Conservation (phyloP, 2,888 invertebrate genomes). For the Drosophila meridiana region DNA sequence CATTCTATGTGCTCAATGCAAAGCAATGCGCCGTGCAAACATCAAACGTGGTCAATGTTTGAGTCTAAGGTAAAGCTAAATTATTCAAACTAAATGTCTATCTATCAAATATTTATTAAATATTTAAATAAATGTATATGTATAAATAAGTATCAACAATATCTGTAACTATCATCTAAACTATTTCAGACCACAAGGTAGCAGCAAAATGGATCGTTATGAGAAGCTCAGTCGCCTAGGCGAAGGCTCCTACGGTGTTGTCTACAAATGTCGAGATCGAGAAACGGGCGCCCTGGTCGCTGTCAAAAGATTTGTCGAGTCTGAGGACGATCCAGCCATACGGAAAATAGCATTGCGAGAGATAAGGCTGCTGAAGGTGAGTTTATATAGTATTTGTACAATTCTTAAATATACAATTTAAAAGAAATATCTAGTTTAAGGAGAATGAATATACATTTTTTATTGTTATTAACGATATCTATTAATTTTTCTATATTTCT, state of each 20-base stretch:
- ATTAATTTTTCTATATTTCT: too few relatives aligned
- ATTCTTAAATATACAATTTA: too few relatives aligned
- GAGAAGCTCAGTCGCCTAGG: conserved; percentile 97
- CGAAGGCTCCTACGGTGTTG: conserved; percentile 90
- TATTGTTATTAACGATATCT: too few relatives aligned
- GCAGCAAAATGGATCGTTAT: conserved; percentile 96
- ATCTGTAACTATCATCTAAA: too few relatives aligned
- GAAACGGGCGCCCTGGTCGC: conserved; percentile 98
- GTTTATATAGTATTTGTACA: too few relatives aligned
- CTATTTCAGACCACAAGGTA: conserved; percentile 90
- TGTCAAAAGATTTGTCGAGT: conserved; percentile 98
- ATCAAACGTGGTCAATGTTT: conserved; percentile 83
- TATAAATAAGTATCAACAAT: too few relatives aligned
- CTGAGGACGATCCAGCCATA: conserved; percentile 98
- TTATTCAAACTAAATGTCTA: conserved; percentile 8
- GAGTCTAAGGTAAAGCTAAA: conserved; percentile 79
- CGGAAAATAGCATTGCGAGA: conserved; percentile 97
- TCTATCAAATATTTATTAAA: background rate
- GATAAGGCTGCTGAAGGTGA: conserved; percentile 96
- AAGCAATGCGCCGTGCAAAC: conserved; percentile 82
- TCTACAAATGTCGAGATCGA: conserved; percentile 97
- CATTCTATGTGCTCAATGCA: conserved; percentile 78
- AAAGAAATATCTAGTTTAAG: too few relatives aligned
- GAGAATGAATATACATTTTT: too few relatives aligned
- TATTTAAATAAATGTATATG: background rate